A percentile compares a stretch with the other conserved stretches of the same genome.
Conservation (phyloP, 1,140 invertebrate genomes). For the Drosophila oshimai region DNA sequence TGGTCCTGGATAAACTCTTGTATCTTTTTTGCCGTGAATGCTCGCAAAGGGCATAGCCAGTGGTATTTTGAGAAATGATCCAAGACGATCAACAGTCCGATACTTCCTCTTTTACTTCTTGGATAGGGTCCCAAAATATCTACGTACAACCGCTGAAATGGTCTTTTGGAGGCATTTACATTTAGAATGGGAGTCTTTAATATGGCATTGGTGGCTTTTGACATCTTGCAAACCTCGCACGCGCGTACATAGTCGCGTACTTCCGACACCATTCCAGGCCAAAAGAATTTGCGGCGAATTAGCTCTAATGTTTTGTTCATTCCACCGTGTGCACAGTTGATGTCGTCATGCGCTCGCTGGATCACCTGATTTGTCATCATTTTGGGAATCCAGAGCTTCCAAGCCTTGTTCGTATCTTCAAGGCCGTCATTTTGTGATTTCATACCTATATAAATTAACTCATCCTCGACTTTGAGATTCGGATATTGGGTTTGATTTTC, state of each 20-base stretch:
- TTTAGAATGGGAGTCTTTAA: neutral
- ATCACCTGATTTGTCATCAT: neutral
- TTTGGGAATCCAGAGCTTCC: slow-evolving; percentile 1
- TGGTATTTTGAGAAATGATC: neutral
- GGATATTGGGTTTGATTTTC: neutral
- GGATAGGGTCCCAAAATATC: neutral
- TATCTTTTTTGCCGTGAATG: neutral
- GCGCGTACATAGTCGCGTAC: neutral
- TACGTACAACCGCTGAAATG: neutral
- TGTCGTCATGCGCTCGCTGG: too few relatives aligned
- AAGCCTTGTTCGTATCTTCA: neutral
- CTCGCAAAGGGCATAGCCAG: neutral
- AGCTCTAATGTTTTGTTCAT: neutral
- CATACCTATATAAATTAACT: neutral
- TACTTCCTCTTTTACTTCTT: neutral
- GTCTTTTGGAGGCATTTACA: neutral
- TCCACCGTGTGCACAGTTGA: neutral
- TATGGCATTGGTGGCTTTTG: neutral
- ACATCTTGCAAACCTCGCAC: neutral
- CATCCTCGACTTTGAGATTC: neutral
- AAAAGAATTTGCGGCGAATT: neutral
- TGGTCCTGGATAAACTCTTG: too few relatives aligned
- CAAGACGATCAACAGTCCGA: neutral
- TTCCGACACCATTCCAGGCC: neutral
- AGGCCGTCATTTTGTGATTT: neutral